These are phyloP conservation scores for Cynoglossus semilaevis DNA, from an alignment of 2,113 vertebrate genomes.

Conservation along the genomic window DNA sequence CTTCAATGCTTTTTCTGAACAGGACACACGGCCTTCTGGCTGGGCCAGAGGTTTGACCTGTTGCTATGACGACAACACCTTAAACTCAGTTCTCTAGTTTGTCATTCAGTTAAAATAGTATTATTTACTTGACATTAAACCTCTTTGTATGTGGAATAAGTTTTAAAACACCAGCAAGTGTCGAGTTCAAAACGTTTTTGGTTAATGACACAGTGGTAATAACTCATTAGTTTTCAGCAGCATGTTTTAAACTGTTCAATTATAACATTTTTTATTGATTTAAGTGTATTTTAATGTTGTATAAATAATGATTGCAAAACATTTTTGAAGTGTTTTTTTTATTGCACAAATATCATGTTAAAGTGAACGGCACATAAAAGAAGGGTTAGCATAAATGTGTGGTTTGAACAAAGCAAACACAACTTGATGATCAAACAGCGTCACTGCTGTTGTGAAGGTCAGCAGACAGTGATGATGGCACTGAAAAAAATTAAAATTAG, in stretches of 20 bases:
- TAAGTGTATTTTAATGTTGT: no score
- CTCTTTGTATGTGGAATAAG: no score
- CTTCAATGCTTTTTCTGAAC: no score
- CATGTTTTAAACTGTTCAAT: no score
- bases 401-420: conserved; percentile 27
- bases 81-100: neutral
- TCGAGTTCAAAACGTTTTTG: no score
- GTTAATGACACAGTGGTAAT: no score
- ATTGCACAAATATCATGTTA: conserved; percentile 69
- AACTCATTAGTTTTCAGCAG: no score
- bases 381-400: conserved; percentile 13
- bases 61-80: conserved; percentile 5
- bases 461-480: neutral
- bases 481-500: conserved; percentile 13
- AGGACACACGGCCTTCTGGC: conserved; percentile 25
- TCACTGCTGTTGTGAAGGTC: conserved; percentile 7
- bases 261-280: no score
- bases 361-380: conserved; percentile 42
- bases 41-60: conserved; percentile 26
- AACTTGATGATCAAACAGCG: conserved; percentile 21
- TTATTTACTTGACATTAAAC: no score
- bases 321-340: conserved; percentile 66
- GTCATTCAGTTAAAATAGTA: neutral
- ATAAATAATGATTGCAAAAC: no score
- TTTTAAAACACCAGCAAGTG: no score